Evolutionary conservation across 2,888 invertebrate genomes (phyloP).

Genomic region (Bombylius major): DNA sequence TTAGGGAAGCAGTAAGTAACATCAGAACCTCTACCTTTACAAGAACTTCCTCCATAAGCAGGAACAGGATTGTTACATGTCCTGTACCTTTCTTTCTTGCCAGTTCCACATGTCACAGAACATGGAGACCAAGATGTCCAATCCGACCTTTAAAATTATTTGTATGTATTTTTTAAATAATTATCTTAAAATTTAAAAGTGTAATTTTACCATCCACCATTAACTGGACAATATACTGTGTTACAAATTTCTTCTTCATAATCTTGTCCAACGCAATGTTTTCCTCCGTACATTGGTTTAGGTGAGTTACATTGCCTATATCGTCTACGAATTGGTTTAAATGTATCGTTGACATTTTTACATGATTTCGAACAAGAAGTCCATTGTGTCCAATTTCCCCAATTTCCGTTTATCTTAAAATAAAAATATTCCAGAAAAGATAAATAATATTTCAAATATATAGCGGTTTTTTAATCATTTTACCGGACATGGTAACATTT

Average conservation of each 20-base stretch:
- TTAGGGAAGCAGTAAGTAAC: constrained; percentile 8
- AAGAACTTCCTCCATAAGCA: constrained; percentile 31
- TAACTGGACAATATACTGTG: constrained; percentile 33
- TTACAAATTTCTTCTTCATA: constrained; percentile 34
- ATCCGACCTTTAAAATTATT: constrained; percentile 22
- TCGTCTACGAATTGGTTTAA: constrained; percentile 29
- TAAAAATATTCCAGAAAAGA: background rate
- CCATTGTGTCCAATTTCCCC: constrained; percentile 38
- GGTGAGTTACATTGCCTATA: constrained; percentile 35
- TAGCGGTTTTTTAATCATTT: background rate
- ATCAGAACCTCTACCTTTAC: constrained; percentile 22
- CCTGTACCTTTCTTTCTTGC: constrained; percentile 23
- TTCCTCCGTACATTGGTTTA: constrained; percentile 32
- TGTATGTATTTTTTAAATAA: background rate
- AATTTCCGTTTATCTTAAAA: constrained; percentile 25
- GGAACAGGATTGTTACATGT: constrained; percentile 30
- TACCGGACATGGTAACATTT: constrained; percentile 12
- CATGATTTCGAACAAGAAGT: constrained; percentile 35
- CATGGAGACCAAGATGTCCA: constrained; percentile 33
- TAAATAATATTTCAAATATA: background rate
- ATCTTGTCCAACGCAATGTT: constrained; percentile 30
- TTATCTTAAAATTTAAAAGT: background rate
- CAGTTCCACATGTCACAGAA: constrained; percentile 30
- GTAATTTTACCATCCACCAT: constrained; percentile 30
- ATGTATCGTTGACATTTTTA: constrained; percentile 18